These are phyloP conservation scores for Brachirus orientalis DNA, from an alignment of 2,113 vertebrate species.

Conservation along the genomic window DNA sequence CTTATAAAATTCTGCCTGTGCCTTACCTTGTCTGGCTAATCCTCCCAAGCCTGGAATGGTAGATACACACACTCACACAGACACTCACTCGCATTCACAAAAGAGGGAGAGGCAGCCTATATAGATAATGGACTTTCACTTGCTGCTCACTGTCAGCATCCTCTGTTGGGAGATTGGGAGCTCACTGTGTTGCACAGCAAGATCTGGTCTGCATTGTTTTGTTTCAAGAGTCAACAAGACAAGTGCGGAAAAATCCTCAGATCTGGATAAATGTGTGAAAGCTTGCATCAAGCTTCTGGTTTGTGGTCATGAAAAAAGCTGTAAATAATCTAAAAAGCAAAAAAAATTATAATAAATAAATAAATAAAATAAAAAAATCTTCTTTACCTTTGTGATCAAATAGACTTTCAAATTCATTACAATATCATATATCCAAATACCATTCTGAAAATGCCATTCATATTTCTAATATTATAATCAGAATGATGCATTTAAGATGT, in stretches of 20 bases:
- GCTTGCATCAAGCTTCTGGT: conserved; percentile 14
- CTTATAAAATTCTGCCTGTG: conserved; percentile 58
- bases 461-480: too few species aligned
- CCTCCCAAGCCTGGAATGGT: conserved; percentile 64
- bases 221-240: conserved; percentile 51
- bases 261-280: conserved; percentile 14
- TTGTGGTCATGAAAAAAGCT: background rate
- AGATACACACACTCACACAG: conserved; percentile 23
- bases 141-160: conserved; percentile 44
- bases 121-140: conserved; percentile 50
- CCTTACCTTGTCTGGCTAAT: conserved; percentile 69
- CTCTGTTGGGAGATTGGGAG: conserved; percentile 33
- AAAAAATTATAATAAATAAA: too few species aligned
- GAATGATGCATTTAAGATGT: too few species aligned
- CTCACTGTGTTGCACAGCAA: conserved; percentile 35
- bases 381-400: background rate
- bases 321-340: conserved; percentile 2
- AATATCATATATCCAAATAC: too few species aligned
- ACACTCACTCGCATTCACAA: conserved; percentile 24
- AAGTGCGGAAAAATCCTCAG: conserved; percentile 26
- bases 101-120: conserved; percentile 37
- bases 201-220: conserved; percentile 58
- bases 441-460: too few species aligned
- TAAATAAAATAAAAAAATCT: too few species aligned
- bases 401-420: too few species aligned